phyloP scores from a whole-genome alignment of 2,113 vertebrate species.

The Neodon shergylaensis region DNA sequence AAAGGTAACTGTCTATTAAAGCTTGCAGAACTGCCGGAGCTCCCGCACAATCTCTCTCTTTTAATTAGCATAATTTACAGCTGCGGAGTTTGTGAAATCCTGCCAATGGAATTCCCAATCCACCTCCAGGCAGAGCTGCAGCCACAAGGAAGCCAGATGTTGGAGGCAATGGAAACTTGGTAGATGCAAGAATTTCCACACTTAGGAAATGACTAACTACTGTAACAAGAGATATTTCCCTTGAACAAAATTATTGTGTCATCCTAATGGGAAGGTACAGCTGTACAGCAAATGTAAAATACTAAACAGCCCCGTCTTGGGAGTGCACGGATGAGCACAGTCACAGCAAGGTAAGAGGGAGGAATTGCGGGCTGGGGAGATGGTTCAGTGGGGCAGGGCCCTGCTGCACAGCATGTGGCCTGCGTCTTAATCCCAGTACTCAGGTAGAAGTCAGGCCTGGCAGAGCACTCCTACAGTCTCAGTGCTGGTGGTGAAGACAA shows the following conservation, averaged over 20 bases:
- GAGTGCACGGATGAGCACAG: not conserved
- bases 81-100: conserved; percentile 43
- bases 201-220: conserved; percentile 70
- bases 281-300: not conserved
- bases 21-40: conserved; percentile 52
- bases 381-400: not conserved
- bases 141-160: conserved; percentile 77
- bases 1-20: conserved; percentile 55
- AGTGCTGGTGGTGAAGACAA: not conserved
- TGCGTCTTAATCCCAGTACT: too few relatives aligned
- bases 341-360: not conserved
- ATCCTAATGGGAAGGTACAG: conserved; percentile 73
- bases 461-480: not conserved
- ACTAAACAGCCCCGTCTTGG: not conserved
- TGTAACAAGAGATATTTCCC: conserved; percentile 79
- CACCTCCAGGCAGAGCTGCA: conserved; percentile 79
- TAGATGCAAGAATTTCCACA: conserved; percentile 57
- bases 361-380: not conserved
- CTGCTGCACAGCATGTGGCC: not conserved
- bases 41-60: conserved; percentile 35
- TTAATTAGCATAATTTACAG: conserved; percentile 58
- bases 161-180: conserved; percentile 81
- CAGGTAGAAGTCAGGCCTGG: not conserved
- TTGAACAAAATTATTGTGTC: conserved; percentile 70
- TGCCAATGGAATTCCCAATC: conserved; percentile 79